Evolutionary conservation across 2,888 invertebrate genomes (phyloP), one percentile per base, ranked within the genome.

Genomic region (Crocallis elinguaria): DNA sequence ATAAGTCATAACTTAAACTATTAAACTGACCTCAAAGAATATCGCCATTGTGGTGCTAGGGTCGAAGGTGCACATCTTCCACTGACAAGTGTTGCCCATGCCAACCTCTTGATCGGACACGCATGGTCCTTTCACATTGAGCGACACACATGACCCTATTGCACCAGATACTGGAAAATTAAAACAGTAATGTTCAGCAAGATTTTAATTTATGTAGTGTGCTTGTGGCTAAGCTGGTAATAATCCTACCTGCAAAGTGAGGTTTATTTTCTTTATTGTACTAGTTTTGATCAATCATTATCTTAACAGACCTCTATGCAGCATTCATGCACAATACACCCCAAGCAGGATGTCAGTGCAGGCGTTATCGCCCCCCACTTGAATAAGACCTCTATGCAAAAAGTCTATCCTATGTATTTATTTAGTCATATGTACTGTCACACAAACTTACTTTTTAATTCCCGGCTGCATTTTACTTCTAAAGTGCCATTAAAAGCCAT

Each of bases 401-500:
- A n/a, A n/a, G n/a, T n/a, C n/a, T n/a, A 19, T 19, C 3, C 19
- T 19, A 5, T 19, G 3, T 19, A 4, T 19, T 19, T 5, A 19
- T 19, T 19, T 1, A 9, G 25, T 25, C n/a, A n/a, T n/a, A n/a
- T n/a, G n/a, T n/a, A n/a, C n/a, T n/a, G n/a, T 25, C 25, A 8
- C 25, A 7, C 9, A 35, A 17, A 41, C 83, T 75, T 91, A 93
- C 95, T 94, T 93, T 99, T 99, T 9, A 99, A 87, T 89, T 99
- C 98, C 57, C 98, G 93, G 4, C 98, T 98, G 64, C 98, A 98
- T 93, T 99, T 99, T 12, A 99, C 95, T 92, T 99, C 99, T 61
- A 99, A 86, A 0, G 97, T 97, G 4, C 97, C 99, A 85, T 99
- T 99, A 84, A 99, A 99, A 2, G 97, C 99, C 99, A 99, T 99